Evolutionary conservation across 1,140 invertebrate genomes (phyloP).

Genomic region (Drosophila lacertosa): DNA sequence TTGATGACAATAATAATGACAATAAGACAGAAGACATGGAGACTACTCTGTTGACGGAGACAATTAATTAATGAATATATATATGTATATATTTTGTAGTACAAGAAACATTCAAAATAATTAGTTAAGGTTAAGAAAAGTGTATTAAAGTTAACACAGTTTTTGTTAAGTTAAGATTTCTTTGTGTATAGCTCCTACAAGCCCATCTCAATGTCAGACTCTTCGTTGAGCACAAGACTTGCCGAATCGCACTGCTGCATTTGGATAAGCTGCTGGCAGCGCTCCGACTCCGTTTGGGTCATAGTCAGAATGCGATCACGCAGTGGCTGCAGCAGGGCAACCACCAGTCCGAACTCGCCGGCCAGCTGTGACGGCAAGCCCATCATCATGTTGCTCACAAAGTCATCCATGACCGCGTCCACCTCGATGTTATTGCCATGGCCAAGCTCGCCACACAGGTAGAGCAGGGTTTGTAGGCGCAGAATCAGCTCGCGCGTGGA

Average conservation of each 20-base stretch:
- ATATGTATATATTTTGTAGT: neutral
- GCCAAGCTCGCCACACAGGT: slow-evolving; percentile 39
- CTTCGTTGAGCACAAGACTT: slow-evolving; percentile 1
- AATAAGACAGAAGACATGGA: neutral
- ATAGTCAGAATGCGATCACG: slow-evolving; percentile 9
- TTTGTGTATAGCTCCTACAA: neutral
- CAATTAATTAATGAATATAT: neutral
- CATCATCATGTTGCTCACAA: slow-evolving; percentile 21
- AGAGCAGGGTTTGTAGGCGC: slow-evolving; percentile 49
- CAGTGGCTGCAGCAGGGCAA: slow-evolving; percentile 2
- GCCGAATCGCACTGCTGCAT: neutral
- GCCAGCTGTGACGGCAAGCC: slow-evolving; percentile 12
- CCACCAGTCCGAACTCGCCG: slow-evolving; percentile 4
- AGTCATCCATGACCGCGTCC: slow-evolving; percentile 23
- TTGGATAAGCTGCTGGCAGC: slow-evolving; percentile 14
- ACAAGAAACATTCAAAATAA: too few species aligned
- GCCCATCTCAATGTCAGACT: slow-evolving; percentile 14
- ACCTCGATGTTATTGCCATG: slow-evolving; percentile 37
- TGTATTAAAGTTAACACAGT: neutral
- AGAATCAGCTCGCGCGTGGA: slow-evolving; percentile 30
- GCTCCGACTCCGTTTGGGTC: neutral
- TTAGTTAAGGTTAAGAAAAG: neutral
- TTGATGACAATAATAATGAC: neutral
- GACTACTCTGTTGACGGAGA: neutral
- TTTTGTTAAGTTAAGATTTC: neutral